These are phyloP conservation scores for Gambusia yucatana DNA, from an alignment of 2,797 vertebrate species.

Conservation along the genomic window DNA sequence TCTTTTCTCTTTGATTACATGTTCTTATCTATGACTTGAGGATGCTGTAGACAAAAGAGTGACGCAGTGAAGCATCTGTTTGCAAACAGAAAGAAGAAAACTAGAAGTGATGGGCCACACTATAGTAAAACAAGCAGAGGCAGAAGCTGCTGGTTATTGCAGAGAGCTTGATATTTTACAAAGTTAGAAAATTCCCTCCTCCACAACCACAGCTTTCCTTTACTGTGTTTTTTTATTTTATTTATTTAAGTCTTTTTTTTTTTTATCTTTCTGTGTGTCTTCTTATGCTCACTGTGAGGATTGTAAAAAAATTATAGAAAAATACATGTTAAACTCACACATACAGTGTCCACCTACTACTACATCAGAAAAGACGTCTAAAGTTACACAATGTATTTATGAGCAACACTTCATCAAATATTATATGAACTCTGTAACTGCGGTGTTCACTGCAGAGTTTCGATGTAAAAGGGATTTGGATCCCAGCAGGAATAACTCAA, in stretches of 20 bases:
- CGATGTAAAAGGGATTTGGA: background rate
- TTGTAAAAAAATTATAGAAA: background rate
- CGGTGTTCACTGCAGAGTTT: background rate
- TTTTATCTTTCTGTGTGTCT: background rate
- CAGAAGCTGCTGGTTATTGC: background rate
- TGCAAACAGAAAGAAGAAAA: background rate
- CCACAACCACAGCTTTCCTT: background rate
- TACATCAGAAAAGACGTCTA: background rate
- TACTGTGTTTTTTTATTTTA: background rate
- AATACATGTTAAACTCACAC: background rate
- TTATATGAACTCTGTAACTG: background rate
- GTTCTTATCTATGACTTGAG: background rate
- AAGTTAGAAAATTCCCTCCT: background rate
- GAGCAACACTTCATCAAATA: background rate
- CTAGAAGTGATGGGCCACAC: background rate
- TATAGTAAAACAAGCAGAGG: background rate
- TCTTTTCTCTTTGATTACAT: background rate
- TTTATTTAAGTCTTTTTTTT: background rate
- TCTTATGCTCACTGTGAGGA: background rate
- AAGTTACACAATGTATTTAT: background rate
- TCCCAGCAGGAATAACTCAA: background rate
- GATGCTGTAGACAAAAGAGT: background rate
- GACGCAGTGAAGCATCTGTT: background rate
- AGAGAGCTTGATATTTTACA: background rate
- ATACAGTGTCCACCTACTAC: background rate